Evolutionary conservation across 1,140 invertebrate genomes (phyloP).

Genomic region (Drosophila baimaii): DNA sequence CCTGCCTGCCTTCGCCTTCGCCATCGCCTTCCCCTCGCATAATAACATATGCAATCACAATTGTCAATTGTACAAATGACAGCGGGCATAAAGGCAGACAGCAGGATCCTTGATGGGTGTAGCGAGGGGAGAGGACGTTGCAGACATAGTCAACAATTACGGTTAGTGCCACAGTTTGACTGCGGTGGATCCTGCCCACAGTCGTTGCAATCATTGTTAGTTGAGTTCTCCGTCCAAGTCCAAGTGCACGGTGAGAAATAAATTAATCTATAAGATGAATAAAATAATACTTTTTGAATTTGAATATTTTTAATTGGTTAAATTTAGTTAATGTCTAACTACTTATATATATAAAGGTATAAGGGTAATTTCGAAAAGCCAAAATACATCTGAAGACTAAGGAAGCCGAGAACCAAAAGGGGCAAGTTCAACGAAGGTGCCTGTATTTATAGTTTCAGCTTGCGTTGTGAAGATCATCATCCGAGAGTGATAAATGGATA

Average conservation of each 20-base stretch:
- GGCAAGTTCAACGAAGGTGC: too few relatives aligned
- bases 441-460: too few relatives aligned
- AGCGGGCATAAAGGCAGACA: slow-evolving; percentile 41
- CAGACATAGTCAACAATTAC: slow-evolving; percentile 76
- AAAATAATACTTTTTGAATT: too few relatives aligned
- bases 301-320: too few relatives aligned
- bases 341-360: too few relatives aligned
- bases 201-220: slow-evolving; percentile 62
- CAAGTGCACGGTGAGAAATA: slow-evolving; percentile 11
- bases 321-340: too few relatives aligned
- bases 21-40: slow-evolving; percentile 20
- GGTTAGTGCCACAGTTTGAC: slow-evolving; percentile 79
- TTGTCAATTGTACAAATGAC: slow-evolving; percentile 79
- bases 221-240: slow-evolving; percentile 35
- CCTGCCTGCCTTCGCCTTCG: background rate
- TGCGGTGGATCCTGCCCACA: slow-evolving; percentile 42
- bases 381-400: too few relatives aligned
- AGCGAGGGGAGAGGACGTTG: slow-evolving; percentile 27
- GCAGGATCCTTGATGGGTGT: slow-evolving; percentile 2
- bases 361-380: too few relatives aligned
- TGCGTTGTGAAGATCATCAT: too few relatives aligned
- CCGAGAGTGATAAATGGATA: too few relatives aligned
- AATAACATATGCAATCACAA: slow-evolving; percentile 79
- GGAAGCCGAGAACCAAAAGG: too few relatives aligned
- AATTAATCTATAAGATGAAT: too few relatives aligned